A percentile compares a stretch with the other conserved stretches of the same genome.
phyloP scores from a whole-genome alignment of 2,888 invertebrate species.

The Taphrorychus bicolor region DNA sequence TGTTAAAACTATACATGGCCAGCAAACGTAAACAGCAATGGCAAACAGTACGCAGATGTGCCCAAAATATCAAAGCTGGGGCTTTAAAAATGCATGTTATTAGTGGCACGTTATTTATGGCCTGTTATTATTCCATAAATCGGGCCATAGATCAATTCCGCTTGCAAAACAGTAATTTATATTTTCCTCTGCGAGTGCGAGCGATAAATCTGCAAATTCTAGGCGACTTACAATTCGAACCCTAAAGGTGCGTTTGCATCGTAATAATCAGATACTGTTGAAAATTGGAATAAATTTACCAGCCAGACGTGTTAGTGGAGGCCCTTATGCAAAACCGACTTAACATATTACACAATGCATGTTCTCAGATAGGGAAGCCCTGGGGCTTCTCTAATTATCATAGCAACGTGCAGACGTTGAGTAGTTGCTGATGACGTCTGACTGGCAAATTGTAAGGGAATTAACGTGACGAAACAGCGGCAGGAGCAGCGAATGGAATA shows the following conservation, averaged over 20 bases:
- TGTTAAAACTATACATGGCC: too few relatives aligned
- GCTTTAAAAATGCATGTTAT: constrained; percentile 18
- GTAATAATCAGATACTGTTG: neutral
- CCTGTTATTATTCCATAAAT: constrained; percentile 19
- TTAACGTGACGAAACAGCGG: constrained; percentile 2
- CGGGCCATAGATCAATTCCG: constrained; percentile 11
- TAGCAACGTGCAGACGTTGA: constrained; percentile 1
- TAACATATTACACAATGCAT: neutral
- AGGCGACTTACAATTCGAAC: neutral
- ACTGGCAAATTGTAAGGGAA: neutral
- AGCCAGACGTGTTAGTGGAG: too few relatives aligned
- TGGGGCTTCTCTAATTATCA: constrained; percentile 1
- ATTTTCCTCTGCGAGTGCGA: neutral
- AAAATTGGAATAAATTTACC: neutral
- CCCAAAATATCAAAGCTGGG: neutral
- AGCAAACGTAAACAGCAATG: neutral
- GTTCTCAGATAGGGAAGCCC: neutral
- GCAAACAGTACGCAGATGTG: neutral
- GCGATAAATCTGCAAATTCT: constrained; percentile 10
- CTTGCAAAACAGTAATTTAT: constrained; percentile 14
- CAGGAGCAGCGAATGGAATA: neutral
- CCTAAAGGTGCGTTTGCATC: neutral
- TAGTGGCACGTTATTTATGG: constrained; percentile 10
- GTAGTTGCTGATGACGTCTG: constrained; percentile 6
- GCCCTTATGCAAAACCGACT: neutral